Percentiles rank a stretch among this genome's conserved stretches.
Evolutionary conservation across 2,113 vertebrate species (phyloP).

Genomic region (Onychostoma macrolepis): DNA sequence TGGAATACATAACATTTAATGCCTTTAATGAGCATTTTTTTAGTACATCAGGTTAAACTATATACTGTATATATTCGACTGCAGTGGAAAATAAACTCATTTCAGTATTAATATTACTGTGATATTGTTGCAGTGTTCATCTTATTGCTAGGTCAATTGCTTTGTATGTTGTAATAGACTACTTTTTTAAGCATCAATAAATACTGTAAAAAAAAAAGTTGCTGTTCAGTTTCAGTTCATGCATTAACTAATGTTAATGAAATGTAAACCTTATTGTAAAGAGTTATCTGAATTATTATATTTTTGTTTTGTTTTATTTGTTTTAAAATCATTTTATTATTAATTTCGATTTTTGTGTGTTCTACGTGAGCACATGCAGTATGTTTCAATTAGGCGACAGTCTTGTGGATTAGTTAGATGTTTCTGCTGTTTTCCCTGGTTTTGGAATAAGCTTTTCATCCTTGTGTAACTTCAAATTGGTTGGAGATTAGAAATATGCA

Average conservation of each 20-base stretch:
- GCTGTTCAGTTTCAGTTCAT: neutral
- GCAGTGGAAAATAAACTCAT: neutral
- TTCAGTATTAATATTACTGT: neutral
- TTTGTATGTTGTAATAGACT: neutral
- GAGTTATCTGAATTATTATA: neutral
- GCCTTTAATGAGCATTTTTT: neutral
- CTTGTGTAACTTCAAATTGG: neutral
- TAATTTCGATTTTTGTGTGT: neutral
- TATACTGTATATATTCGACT: too few species aligned
- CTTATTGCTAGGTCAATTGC: neutral
- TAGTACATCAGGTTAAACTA: too few species aligned
- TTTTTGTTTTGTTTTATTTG: neutral
- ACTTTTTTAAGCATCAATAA: neutral
- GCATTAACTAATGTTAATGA: too few species aligned
- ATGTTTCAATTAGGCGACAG: neutral
- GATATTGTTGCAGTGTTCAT: neutral
- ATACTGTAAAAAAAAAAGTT: neutral
- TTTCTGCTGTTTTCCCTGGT: neutral
- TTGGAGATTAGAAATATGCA: conserved; percentile 9
- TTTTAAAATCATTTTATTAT: neutral
- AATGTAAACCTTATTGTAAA: neutral
- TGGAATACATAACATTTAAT: neutral
- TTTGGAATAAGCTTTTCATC: conserved; percentile 9
- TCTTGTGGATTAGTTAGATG: conserved; percentile 42
- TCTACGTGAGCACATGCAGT: neutral